These are phyloP conservation scores for Ochropacha duplaris DNA, from an alignment of 2,888 invertebrate species.

Conservation along the genomic window DNA sequence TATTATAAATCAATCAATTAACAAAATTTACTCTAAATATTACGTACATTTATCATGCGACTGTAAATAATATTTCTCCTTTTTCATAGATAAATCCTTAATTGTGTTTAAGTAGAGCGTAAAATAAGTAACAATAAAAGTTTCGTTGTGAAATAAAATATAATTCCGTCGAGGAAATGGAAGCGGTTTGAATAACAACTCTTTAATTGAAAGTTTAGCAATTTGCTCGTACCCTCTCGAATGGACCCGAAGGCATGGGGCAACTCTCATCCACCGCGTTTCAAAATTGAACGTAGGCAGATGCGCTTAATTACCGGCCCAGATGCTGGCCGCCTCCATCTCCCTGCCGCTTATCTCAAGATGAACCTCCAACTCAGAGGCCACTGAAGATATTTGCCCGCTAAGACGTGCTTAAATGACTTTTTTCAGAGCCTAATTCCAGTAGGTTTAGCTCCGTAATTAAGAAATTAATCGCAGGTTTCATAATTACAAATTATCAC, in stretches of 20 bases:
- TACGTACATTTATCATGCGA: conserved; percentile 39
- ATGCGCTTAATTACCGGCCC: conserved; percentile 81
- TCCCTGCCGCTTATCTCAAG: conserved; percentile 65
- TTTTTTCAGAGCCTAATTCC: conserved; percentile 60
- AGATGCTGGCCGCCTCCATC: conserved; percentile 68
- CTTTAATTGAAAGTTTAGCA: conserved; percentile 84
- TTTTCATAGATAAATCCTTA: conserved; percentile 58
- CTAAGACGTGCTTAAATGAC: conserved; percentile 59
- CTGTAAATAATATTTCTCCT: conserved; percentile 54
- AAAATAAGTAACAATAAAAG: conserved; percentile 71
- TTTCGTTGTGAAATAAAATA: conserved; percentile 75
- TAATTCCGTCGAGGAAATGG: conserved; percentile 70
- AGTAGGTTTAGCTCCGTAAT: conserved; percentile 43
- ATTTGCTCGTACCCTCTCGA: conserved; percentile 80
- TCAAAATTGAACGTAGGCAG: conserved; percentile 83
- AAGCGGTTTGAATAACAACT: conserved; percentile 82
- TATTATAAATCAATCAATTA: no score
- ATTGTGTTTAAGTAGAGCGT: conserved; percentile 60
- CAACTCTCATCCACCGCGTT: conserved; percentile 77
- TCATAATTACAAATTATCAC: conserved; percentile 52
- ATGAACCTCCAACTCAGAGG: conserved; percentile 67
- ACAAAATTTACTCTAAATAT: no score
- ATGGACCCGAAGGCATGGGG: conserved; percentile 77
- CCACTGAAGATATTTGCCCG: conserved; percentile 60
- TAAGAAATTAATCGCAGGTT: conserved; percentile 57